phyloP scores from a whole-genome alignment of 2,113 vertebrate species.

The Candoia aspera region DNA sequence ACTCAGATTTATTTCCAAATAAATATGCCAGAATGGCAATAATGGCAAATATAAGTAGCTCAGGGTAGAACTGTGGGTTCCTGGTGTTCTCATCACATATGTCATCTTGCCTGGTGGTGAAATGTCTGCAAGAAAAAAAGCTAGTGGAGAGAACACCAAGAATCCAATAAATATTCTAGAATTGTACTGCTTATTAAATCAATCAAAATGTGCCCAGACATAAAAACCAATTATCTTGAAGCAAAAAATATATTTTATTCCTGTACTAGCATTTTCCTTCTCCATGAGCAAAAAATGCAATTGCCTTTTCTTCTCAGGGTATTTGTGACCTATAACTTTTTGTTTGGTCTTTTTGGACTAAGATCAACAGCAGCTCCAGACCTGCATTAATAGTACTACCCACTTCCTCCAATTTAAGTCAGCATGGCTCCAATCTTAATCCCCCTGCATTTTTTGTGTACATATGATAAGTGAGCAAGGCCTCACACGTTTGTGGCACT shows the following conservation, averaged over 20 bases:
- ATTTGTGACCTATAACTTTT: background rate
- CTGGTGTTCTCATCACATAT: background rate
- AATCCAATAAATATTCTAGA: background rate
- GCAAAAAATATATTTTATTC: background rate
- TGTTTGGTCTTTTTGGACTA: background rate
- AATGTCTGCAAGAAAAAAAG: background rate
- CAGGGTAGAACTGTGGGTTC: background rate
- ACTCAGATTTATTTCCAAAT: background rate
- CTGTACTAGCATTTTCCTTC: background rate
- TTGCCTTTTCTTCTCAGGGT: background rate
- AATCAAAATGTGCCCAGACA: background rate
- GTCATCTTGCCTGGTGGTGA: background rate
- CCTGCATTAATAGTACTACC: background rate
- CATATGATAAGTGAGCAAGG: background rate
- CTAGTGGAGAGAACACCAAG: background rate
- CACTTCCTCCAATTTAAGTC: background rate
- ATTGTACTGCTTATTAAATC: background rate
- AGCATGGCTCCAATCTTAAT: background rate
- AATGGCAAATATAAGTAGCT: background rate
- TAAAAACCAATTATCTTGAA: background rate
- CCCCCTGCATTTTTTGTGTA: background rate
- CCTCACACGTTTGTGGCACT: background rate
- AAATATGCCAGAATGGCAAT: background rate
- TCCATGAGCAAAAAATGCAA: background rate
- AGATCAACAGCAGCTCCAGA: background rate